Conservation (phyloP, 2,888 invertebrate species). For the Caenorhabditis sp. region DNA sequence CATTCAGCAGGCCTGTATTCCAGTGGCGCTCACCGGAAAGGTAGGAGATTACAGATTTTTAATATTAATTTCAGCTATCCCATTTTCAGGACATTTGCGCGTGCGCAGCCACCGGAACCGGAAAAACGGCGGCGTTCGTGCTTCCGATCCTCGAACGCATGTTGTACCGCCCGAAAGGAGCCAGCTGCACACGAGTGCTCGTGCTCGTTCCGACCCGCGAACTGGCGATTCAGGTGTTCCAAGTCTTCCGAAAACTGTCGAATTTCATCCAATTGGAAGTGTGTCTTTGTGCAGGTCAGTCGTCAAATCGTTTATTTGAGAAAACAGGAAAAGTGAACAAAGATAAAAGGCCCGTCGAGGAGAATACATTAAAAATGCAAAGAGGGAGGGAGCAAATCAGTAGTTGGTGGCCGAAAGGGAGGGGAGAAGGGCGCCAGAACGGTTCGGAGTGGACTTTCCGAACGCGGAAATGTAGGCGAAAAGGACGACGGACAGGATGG, state of each 20-base stretch:
- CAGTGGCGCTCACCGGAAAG: slow-evolving; percentile 90
- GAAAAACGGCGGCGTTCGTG: slow-evolving; percentile 99
- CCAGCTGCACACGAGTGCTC: slow-evolving; percentile 85
- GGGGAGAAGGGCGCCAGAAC: slow-evolving; percentile 74
- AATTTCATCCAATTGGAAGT: slow-evolving; percentile 85
- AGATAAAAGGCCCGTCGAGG: slow-evolving; percentile 33
- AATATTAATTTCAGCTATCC: background rate
- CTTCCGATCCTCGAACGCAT: slow-evolving; percentile 94
- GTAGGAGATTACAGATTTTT: slow-evolving; percentile 3
- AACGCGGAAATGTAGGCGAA: slow-evolving; percentile 73
- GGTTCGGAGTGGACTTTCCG: slow-evolving; percentile 75
- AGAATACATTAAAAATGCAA: slow-evolving; percentile 19
- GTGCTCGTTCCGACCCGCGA: slow-evolving; percentile 97
- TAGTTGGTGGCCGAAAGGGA: slow-evolving; percentile 65
- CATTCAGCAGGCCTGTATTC: slow-evolving; percentile 95
- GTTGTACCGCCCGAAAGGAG: slow-evolving; percentile 86
- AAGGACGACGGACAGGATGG: slow-evolving; percentile 67
- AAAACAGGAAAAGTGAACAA: background rate
- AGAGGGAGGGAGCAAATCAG: slow-evolving; percentile 28
- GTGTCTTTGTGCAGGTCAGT: slow-evolving; percentile 77
- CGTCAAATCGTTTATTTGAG: background rate
- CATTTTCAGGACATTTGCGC: slow-evolving; percentile 91
- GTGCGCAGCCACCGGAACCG: slow-evolving; percentile 94
- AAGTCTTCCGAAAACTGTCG: slow-evolving; percentile 91
- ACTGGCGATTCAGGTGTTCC: slow-evolving; percentile 96